Evolutionary conservation across 2,797 vertebrate species (phyloP).

Genomic region (Crossoptilon crossoptilon): DNA sequence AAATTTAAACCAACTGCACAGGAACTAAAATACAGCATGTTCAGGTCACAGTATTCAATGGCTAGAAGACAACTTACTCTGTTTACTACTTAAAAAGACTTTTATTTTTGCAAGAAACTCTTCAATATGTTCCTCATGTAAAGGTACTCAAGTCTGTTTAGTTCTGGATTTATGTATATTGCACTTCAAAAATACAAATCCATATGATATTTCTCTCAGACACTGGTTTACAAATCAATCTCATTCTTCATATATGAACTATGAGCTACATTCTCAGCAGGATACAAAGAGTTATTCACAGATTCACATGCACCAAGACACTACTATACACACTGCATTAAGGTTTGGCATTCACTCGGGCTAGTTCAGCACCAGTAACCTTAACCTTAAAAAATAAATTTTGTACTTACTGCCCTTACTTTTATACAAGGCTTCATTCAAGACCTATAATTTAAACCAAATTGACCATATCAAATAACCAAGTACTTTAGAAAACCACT

Average conservation of each 20-base stretch:
- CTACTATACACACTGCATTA: not conserved
- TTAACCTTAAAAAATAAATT: not conserved
- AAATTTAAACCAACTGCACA: not conserved
- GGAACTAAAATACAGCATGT: not conserved
- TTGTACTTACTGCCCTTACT: not conserved
- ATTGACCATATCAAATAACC: not conserved
- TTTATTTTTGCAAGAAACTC: not conserved
- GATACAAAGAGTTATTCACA: not conserved
- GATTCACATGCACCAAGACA: not conserved
- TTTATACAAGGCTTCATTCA: not conserved
- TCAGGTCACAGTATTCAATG: not conserved
- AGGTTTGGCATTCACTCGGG: not conserved
- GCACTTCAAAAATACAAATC: not conserved
- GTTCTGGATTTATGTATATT: not conserved
- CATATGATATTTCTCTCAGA: not conserved
- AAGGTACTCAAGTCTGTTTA: not conserved
- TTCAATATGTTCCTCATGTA: not conserved
- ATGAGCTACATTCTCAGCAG: not conserved
- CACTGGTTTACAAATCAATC: not conserved
- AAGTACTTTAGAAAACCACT: not conserved
- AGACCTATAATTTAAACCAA: not conserved
- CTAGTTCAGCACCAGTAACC: not conserved
- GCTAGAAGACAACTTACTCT: not conserved
- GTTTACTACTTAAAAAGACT: not conserved
- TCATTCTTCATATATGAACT: not conserved